phyloP scores from a whole-genome alignment of 2,797 vertebrate species.

The Cuniculus paca region DNA sequence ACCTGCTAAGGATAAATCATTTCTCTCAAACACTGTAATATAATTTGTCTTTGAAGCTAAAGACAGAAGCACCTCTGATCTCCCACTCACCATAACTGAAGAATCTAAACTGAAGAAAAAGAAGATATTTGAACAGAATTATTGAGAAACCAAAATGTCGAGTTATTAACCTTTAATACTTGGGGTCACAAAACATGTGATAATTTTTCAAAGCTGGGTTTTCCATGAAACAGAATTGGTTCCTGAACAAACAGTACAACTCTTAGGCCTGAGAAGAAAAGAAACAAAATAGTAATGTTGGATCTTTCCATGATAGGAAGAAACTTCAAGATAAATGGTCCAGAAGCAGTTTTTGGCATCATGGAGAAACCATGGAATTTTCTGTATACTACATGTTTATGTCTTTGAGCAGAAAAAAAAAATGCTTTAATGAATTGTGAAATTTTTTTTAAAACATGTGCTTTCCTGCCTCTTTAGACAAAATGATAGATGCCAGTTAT shows the following conservation, averaged over 20 bases:
- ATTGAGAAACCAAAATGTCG: slow-evolving; percentile 58
- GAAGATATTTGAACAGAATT: slow-evolving; percentile 7
- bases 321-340: not conserved
- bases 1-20: not conserved
- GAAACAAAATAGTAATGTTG: not conserved
- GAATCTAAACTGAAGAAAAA: slow-evolving; percentile 37
- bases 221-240: not conserved
- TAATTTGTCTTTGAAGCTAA: not conserved
- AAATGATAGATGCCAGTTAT: not conserved
- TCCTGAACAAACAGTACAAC: not conserved
- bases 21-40: not conserved
- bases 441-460: not conserved
- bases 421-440: not conserved
- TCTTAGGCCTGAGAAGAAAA: not conserved
- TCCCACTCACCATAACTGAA: slow-evolving; percentile 23
- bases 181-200: not conserved
- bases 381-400: not conserved
- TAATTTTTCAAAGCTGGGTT: slow-evolving; percentile 41
- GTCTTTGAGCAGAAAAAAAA: slow-evolving; percentile 7
- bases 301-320: not conserved
- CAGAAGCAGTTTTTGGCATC: not conserved
- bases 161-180: slow-evolving; percentile 28
- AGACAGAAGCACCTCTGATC: slow-evolving; percentile 44
- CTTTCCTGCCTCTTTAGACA: slow-evolving; percentile 26
- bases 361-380: fast-evolving